Conservation (phyloP, 2,888 invertebrate species). For the Anthrax anthrax region DNA sequence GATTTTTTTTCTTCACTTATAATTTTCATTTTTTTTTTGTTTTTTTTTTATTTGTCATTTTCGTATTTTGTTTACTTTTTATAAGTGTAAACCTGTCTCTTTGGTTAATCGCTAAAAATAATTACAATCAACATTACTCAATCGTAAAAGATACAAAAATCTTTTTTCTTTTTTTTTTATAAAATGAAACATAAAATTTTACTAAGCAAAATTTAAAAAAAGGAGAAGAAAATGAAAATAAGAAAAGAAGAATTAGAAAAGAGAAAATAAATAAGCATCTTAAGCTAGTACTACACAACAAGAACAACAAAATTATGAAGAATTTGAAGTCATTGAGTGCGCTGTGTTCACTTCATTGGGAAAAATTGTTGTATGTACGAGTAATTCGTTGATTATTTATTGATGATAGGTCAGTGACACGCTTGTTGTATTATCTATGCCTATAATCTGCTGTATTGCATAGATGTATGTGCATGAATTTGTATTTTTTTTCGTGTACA, state of each 20-base stretch:
- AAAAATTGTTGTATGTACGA: background rate
- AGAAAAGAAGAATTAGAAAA: background rate
- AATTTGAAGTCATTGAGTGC: background rate
- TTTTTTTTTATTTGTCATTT: too few relatives aligned
- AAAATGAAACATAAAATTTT: too few relatives aligned
- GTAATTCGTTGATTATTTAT: background rate
- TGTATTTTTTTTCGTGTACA: too few relatives aligned
- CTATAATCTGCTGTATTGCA: background rate
- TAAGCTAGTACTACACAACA: too few relatives aligned
- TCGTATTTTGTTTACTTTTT: too few relatives aligned
- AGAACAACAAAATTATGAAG: background rate
- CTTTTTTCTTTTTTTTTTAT: too few relatives aligned
- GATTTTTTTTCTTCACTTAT: too few relatives aligned
- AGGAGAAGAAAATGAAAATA: background rate
- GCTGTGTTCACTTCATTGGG: background rate
- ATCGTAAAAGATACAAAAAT: background rate
- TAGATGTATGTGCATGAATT: background rate
- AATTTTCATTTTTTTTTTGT: too few relatives aligned
- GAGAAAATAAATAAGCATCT: background rate
- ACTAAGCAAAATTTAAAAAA: too few relatives aligned
- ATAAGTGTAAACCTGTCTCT: background rate
- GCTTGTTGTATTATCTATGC: background rate
- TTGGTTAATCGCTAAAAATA: background rate
- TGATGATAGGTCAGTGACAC: background rate
- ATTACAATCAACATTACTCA: background rate